Evolutionary conservation across 2,113 vertebrate genomes (phyloP).

Genomic region (Coregonus clupeaformis): DNA sequence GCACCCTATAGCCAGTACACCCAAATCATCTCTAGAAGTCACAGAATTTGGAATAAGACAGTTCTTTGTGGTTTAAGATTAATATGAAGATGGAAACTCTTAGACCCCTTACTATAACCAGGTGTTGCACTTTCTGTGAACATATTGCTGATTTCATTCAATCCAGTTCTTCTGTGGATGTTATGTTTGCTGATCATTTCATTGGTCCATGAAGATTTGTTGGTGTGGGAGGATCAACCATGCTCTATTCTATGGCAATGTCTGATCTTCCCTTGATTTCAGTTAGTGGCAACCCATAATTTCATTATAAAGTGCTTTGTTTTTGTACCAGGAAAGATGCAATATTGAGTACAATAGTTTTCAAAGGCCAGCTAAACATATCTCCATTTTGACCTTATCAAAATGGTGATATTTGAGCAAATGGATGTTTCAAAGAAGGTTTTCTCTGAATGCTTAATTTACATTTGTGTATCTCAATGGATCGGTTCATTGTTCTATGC

Average conservation of each 20-base stretch:
- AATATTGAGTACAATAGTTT: not conserved
- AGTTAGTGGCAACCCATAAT: not conserved
- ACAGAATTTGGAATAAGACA: slow-evolving; percentile 64
- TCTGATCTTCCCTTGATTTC: not conserved
- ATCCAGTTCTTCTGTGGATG: too few relatives aligned
- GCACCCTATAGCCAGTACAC: slow-evolving; percentile 68
- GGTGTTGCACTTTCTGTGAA: not conserved
- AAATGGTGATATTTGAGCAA: slow-evolving; percentile 20
- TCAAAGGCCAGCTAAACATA: slow-evolving; percentile 5
- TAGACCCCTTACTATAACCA: slow-evolving; percentile 1
- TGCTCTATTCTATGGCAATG: not conserved
- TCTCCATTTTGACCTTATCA: slow-evolving; percentile 31
- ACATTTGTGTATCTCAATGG: slow-evolving; percentile 40
- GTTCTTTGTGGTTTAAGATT: slow-evolving; percentile 47
- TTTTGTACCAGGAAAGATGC: not conserved
- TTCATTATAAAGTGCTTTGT: not conserved
- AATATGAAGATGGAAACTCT: slow-evolving; percentile 38
- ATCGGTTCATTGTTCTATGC: slow-evolving; percentile 25
- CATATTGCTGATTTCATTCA: not conserved
- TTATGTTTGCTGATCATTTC: not conserved
- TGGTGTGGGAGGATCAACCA: not conserved
- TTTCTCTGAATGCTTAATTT: slow-evolving; percentile 37
- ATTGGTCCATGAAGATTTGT: not conserved
- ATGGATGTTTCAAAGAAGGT: slow-evolving; percentile 19
- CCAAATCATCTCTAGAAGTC: slow-evolving; percentile 81